phyloP scores from a whole-genome alignment of 1,140 invertebrate genomes.

The Campoletis sonorensis region DNA sequence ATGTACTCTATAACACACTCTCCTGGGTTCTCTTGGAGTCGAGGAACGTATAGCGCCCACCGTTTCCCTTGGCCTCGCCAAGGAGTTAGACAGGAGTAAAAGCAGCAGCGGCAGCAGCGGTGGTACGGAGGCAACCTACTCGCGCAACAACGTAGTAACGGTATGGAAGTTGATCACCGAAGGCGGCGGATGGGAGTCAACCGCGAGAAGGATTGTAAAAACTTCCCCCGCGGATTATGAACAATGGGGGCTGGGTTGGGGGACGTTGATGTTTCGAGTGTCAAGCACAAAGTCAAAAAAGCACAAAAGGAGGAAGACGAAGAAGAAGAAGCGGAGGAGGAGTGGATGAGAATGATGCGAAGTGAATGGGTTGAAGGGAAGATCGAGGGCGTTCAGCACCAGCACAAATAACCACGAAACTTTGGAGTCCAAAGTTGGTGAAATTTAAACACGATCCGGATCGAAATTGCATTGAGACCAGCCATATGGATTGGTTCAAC shows the following conservation, averaged over 20 bases:
- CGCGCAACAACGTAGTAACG: not conserved
- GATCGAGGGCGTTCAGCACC: not conserved
- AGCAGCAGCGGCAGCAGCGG: not conserved
- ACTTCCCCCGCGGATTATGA: too few relatives aligned
- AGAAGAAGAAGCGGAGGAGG: too few relatives aligned
- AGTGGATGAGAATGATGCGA: not conserved
- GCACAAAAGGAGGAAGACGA: not conserved
- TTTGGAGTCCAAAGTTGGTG: not conserved
- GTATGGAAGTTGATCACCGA: not conserved
- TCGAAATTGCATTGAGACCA: not conserved
- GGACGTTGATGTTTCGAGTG: not conserved
- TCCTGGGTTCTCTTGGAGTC: constrained; percentile 11
- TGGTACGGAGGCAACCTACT: not conserved
- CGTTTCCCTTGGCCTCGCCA: constrained; percentile 41
- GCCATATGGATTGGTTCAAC: constrained; percentile 34
- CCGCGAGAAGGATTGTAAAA: too few relatives aligned
- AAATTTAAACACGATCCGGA: not conserved
- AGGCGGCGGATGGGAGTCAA: too few relatives aligned
- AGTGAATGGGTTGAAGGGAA: not conserved
- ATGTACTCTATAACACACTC: constrained; percentile 3
- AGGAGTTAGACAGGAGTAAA: constrained; percentile 38
- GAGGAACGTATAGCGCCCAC: constrained; percentile 30
- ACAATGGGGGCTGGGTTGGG: not conserved
- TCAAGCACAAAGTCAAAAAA: not conserved
- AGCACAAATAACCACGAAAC: not conserved